Evolutionary conservation across 2,797 vertebrate species (phyloP).

Genomic region (Tragopan temminckii): DNA sequence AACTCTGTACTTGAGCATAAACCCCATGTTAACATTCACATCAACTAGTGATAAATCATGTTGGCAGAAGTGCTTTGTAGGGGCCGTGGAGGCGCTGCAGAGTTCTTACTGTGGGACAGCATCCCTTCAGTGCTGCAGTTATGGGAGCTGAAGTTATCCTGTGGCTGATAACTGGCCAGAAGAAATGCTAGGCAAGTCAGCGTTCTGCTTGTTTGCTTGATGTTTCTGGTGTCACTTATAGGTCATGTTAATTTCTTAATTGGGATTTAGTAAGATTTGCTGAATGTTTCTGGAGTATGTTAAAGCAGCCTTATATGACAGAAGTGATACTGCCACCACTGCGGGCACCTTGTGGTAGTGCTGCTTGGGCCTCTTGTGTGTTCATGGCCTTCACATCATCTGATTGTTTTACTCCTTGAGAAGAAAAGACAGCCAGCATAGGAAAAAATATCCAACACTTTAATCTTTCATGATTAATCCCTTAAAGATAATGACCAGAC

Average conservation of each 20-base stretch:
- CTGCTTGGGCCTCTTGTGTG: neutral
- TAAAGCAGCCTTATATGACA: accelerated
- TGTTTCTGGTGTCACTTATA: neutral
- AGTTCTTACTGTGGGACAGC: neutral
- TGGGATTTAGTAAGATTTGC: neutral
- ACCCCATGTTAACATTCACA: neutral
- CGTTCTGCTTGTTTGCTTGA: neutral
- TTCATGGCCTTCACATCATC: neutral
- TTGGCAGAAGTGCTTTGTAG: neutral
- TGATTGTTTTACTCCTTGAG: constrained; percentile 2
- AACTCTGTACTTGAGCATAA: neutral
- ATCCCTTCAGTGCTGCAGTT: neutral
- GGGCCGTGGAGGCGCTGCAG: neutral
- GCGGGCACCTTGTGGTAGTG: accelerated
- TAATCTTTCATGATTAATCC: constrained; percentile 72
- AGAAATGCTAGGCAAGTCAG: neutral
- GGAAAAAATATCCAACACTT: constrained; percentile 37
- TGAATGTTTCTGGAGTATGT: neutral
- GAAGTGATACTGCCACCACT: neutral
- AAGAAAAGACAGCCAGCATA: constrained; percentile 52
- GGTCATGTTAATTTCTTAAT: neutral
- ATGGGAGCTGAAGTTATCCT: neutral
- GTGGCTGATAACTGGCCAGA: neutral
- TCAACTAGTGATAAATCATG: neutral
- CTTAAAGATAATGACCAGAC: constrained; percentile 51